Conservation (phyloP, 1,140 invertebrate species). For the Hermetia illucens region DNA sequence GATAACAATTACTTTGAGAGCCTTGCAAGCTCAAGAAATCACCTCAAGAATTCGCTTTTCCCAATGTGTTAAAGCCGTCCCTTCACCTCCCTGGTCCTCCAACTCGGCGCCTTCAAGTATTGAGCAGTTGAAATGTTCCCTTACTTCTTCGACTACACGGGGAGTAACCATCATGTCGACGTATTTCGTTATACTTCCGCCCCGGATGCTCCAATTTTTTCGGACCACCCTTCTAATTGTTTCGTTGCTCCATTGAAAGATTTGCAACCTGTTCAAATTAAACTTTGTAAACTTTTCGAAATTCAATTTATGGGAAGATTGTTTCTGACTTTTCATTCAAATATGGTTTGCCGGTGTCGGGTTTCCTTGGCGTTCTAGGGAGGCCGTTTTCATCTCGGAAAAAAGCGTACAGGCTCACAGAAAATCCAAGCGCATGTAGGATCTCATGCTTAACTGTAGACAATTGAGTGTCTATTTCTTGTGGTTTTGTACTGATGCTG, state of each 20-base stretch:
- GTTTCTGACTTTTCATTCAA: constrained; percentile 68
- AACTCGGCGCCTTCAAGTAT: constrained; percentile 90
- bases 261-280: constrained; percentile 48
- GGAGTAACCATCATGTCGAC: constrained; percentile 90
- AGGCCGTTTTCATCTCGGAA: constrained; percentile 62
- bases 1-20: background rate
- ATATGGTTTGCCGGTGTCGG: constrained; percentile 73
- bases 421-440: constrained; percentile 92
- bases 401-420: constrained; percentile 88
- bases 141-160: constrained; percentile 68
- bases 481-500: constrained; percentile 84
- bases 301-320: background rate
- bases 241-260: constrained; percentile 85
- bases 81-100: constrained; percentile 95
- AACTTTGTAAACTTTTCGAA: background rate
- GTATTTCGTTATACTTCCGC: constrained; percentile 54
- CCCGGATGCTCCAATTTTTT: constrained; percentile 70
- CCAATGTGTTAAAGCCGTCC: constrained; percentile 95
- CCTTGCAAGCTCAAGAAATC: too few relatives aligned
- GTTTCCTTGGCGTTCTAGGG: constrained; percentile 64
- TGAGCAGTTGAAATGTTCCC: constrained; percentile 82
- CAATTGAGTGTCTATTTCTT: constrained; percentile 83
- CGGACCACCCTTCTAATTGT: constrained; percentile 72
- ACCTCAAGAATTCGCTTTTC: constrained; percentile 96
- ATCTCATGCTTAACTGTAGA: constrained; percentile 99